phyloP scores from a whole-genome alignment of 2,888 invertebrate species.

The Lithophane semibrunnea region DNA sequence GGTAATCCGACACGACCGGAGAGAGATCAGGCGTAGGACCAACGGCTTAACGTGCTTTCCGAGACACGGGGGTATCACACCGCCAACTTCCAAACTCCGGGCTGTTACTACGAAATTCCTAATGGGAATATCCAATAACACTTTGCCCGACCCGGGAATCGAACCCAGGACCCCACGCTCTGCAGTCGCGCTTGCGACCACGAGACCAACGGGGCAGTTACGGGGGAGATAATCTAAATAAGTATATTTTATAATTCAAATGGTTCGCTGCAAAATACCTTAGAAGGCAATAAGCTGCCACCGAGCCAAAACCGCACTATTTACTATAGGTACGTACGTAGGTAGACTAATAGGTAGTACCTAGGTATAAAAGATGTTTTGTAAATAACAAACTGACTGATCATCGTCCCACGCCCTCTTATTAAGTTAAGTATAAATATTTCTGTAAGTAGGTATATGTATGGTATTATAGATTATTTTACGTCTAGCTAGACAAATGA shows the following conservation, averaged over 20 bases:
- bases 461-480: neutral
- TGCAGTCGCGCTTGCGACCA: too few species aligned
- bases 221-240: too few species aligned
- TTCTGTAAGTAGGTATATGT: neutral
- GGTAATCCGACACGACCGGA: too few species aligned
- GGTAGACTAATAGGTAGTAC: conserved; percentile 28
- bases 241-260: conserved; percentile 19
- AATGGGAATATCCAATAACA: too few species aligned
- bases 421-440: neutral
- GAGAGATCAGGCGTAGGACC: too few species aligned
- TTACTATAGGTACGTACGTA: neutral
- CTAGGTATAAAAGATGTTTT: conserved; percentile 22
- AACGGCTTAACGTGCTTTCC: too few species aligned
- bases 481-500: neutral
- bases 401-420: conserved; percentile 3
- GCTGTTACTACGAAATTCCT: too few species aligned
- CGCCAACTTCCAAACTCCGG: too few species aligned
- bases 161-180: too few species aligned
- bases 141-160: too few species aligned
- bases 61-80: too few species aligned
- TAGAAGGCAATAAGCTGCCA: conserved; percentile 29
- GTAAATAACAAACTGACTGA: conserved; percentile 12
- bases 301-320: conserved; percentile 16
- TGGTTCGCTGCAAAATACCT: conserved; percentile 24
- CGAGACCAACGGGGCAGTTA: too few species aligned